A percentile compares a stretch with the other conserved stretches of the same genome.
Conservation (phyloP, 2,797 vertebrate species). For the Bradypodion ventrale region DNA sequence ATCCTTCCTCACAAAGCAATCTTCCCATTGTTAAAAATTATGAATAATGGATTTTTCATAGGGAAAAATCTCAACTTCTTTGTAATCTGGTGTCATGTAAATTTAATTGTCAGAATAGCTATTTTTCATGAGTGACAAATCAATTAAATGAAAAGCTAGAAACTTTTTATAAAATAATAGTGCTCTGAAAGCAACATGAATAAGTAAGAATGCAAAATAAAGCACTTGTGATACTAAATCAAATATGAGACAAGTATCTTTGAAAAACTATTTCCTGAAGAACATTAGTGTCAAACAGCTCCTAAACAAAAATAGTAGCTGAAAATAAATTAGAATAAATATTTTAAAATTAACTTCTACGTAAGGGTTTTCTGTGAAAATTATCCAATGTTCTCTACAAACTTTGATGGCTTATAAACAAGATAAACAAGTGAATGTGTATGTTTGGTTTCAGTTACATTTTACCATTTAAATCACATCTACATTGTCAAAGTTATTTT, state of each 20-base stretch:
- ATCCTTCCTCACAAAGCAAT: slow-evolving; percentile 78
- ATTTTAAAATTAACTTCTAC: slow-evolving; percentile 42
- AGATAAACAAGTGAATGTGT: slow-evolving; percentile 23
- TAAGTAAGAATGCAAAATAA: slow-evolving; percentile 67
- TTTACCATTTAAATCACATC: slow-evolving; percentile 4
- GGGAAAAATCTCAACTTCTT: slow-evolving; percentile 75
- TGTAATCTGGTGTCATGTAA: slow-evolving; percentile 75
- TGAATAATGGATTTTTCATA: slow-evolving; percentile 84
- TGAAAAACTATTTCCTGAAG: slow-evolving; percentile 46
- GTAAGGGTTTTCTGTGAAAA: slow-evolving; percentile 54
- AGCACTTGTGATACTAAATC: slow-evolving; percentile 54
- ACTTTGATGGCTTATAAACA: slow-evolving; percentile 41
- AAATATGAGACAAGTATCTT: slow-evolving; percentile 52
- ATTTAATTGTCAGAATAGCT: slow-evolving; percentile 76
- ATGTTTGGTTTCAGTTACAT: slow-evolving; percentile 38
- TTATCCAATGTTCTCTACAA: slow-evolving; percentile 31
- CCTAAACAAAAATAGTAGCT: slow-evolving; percentile 45
- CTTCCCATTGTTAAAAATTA: slow-evolving; percentile 79
- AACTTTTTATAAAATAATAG: slow-evolving; percentile 72
- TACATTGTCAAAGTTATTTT: slow-evolving; percentile 33
- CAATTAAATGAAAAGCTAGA: slow-evolving; percentile 78
- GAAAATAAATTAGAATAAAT: slow-evolving; percentile 37
- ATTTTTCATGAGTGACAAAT: slow-evolving; percentile 80
- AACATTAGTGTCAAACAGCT: slow-evolving; percentile 53
- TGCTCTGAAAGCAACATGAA: slow-evolving; percentile 75